These are phyloP conservation scores for Arctia plantaginis DNA, from an alignment of 2,888 invertebrate genomes.

Conservation along the genomic window DNA sequence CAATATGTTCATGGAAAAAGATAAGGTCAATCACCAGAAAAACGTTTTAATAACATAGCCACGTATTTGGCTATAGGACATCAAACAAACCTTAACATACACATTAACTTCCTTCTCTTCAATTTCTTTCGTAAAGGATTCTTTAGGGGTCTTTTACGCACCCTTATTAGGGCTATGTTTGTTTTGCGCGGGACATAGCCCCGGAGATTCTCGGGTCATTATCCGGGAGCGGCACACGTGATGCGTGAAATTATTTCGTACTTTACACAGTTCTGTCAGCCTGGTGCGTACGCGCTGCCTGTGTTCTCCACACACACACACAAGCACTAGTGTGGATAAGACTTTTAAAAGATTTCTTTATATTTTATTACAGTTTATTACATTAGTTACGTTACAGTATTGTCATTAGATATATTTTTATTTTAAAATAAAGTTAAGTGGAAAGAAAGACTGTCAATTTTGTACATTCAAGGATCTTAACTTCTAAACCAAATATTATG, in stretches of 20 bases:
- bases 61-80: conserved; percentile 7
- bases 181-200: conserved; percentile 69
- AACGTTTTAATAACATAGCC: neutral
- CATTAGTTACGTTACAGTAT: neutral
- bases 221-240: conserved; percentile 80
- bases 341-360: conserved; percentile 1
- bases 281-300: conserved; percentile 75
- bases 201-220: conserved; percentile 79
- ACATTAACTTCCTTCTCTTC: conserved; percentile 45
- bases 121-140: conserved; percentile 62
- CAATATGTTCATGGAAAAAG: neutral
- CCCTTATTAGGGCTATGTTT: conserved; percentile 77
- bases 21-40: neutral
- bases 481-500: neutral
- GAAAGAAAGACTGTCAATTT: neutral
- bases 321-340: conserved; percentile 61
- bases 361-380: neutral
- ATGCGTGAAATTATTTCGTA: conserved; percentile 87
- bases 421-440: neutral
- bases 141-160: conserved; percentile 64
- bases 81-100: conserved; percentile 48
- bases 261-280: conserved; percentile 81
- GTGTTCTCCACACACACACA: conserved; percentile 47
- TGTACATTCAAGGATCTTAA: neutral
- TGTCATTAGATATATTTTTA: too few relatives aligned